Base-by-base conservation (phyloP, 2,113 vertebrate genomes). In the Peromyscus maniculatus region DNA sequence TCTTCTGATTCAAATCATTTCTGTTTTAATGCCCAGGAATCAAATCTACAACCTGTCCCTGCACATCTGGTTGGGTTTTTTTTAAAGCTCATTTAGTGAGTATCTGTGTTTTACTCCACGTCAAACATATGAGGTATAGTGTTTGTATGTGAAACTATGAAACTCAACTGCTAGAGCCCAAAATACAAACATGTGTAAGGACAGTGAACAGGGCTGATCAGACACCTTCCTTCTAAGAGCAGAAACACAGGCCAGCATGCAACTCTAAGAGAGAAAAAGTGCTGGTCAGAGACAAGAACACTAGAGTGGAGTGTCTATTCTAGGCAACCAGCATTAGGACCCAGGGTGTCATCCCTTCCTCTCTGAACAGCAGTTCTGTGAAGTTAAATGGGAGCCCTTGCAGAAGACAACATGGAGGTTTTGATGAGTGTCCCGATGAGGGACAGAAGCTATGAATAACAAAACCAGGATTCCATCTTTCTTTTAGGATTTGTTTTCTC, bases 321-420 rank as follows among this genome's bases (percentile, higher is more conserved):
- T 1, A 0, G 21, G 19, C 8, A 67, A 59, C 11, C 28, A 26
- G 24, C 1, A 11, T 24, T 3, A 4, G 8, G 22, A 64, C 78
- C 21, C 67, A 1, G 0, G 0, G 49, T 6, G 62, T 39, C 31
- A 52, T 13, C 59, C 43, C 46, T 67, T 67, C 26, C 28, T 67
- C 46, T 71, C n/a, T n/a, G 9, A 5, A 72, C 12, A 64, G 0
- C 39, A n/a, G n/a, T 49, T 36, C n/a, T 83, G 64, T 57, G 5
- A 9, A 75, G 2, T 2, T 24, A 5, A 33, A 0, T 6, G 3
- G 3, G 12, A 69, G 17, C 3, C 15, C 64, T 16, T 1, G 16
- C 0, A 17, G 84, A 75, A 28, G 46, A 69, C 13, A 8, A 64
- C 26, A 0, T 6, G 57, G 26, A 43, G n/a, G 26, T 24, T 31